Conservation (phyloP, 2,888 invertebrate species). For the Atrina japonica region DNA sequence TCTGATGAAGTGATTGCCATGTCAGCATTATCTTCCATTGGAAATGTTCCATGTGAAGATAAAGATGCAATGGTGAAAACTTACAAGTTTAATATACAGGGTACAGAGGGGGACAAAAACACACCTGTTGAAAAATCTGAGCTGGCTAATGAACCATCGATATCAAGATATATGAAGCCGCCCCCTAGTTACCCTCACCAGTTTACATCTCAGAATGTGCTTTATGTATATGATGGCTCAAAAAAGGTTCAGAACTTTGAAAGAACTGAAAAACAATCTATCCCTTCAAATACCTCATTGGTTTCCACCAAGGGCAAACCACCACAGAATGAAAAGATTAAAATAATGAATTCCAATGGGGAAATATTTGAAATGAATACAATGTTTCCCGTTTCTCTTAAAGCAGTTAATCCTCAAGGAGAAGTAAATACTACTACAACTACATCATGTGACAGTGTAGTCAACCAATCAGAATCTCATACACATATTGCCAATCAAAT, state of each 20-base stretch:
- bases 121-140: not conserved
- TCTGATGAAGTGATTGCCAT: constrained; percentile 23
- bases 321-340: not conserved
- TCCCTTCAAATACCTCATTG: constrained; percentile 13
- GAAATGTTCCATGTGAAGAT: constrained; percentile 2
- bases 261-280: constrained; percentile 14
- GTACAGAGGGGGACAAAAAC: too few relatives aligned
- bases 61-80: too few relatives aligned
- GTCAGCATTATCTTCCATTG: constrained; percentile 19
- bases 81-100: too few relatives aligned
- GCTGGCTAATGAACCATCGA: not conserved
- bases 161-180: too few relatives aligned
- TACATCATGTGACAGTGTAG: not conserved
- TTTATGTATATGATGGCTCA: constrained; percentile 28
- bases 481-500: constrained; percentile 31
- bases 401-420: not conserved
- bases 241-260: constrained; percentile 15
- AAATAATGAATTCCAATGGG: too few relatives aligned
- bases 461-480: constrained; percentile 14
- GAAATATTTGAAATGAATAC: too few relatives aligned
- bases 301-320: not conserved
- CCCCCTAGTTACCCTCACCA: too few relatives aligned
- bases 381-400: not conserved
- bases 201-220: not conserved
- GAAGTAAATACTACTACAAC: too few relatives aligned